A percentile compares a stretch with the other conserved stretches of the same genome.
Evolutionary conservation across 2,888 invertebrate species (phyloP).

Genomic region (Sialis lutaria): DNA sequence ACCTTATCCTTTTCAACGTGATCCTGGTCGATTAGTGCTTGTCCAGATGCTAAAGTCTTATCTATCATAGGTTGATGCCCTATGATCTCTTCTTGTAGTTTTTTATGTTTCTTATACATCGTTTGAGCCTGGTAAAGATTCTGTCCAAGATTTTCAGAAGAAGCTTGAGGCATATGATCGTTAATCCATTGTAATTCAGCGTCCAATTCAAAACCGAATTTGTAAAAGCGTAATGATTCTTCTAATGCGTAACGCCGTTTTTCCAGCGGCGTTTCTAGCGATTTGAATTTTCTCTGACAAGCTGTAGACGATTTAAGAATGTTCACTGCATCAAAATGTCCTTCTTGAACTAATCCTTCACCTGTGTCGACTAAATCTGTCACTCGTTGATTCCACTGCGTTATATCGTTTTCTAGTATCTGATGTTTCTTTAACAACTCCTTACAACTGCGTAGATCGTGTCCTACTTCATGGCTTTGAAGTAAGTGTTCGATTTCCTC

Average conservation of each 20-base stretch:
- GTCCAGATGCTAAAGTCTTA: slow-evolving; percentile 65
- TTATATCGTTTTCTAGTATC: slow-evolving; percentile 70
- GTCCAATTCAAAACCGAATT: slow-evolving; percentile 84
- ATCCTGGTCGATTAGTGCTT: slow-evolving; percentile 48
- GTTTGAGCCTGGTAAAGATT: slow-evolving; percentile 87
- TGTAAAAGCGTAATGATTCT: slow-evolving; percentile 71
- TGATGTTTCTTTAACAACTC: slow-evolving; percentile 81
- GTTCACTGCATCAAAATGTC: slow-evolving; percentile 84
- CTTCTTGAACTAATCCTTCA: slow-evolving; percentile 79
- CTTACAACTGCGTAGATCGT: slow-evolving; percentile 81
- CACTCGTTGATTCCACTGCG: slow-evolving; percentile 67
- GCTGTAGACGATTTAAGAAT: slow-evolving; percentile 64
- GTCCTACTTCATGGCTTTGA: slow-evolving; percentile 66
- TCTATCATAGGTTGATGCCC: slow-evolving; percentile 77
- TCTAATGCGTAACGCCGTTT: slow-evolving; percentile 60
- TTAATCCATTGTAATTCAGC: slow-evolving; percentile 91
- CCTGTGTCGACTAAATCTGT: slow-evolving; percentile 62
- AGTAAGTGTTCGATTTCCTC: slow-evolving; percentile 69
- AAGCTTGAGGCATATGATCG: slow-evolving; percentile 70
- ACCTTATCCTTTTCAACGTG: slow-evolving; percentile 71
- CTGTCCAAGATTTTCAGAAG: slow-evolving; percentile 56
- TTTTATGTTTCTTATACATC: slow-evolving; percentile 83
- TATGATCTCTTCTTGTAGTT: slow-evolving; percentile 74
- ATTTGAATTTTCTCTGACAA: slow-evolving; percentile 50
- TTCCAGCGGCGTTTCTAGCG: slow-evolving; percentile 54